Evolutionary conservation across 1,140 invertebrate genomes (phyloP), one percentile per base, ranked within the genome.

Genomic region (Drosophila elegans): DNA sequence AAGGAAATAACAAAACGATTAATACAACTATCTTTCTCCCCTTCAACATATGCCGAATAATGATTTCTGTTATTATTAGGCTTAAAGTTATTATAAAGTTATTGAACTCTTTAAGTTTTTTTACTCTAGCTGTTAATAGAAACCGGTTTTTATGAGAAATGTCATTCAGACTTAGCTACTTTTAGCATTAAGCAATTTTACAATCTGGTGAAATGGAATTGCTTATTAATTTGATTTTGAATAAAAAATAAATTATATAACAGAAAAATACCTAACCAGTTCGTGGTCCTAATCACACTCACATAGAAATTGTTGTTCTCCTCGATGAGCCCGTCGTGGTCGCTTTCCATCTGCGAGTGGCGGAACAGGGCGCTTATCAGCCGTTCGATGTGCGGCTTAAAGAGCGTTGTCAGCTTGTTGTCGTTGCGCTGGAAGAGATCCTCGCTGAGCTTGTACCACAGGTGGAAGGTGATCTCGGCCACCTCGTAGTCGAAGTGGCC

Each of bases 401-500:
- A 99, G 36, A 96, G 90, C 42, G 94, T 93, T 27, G 96, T 98
- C 2, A 98, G 88, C 1, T 95, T 94, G 68, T 97, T 95, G 69
- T 95, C 95, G 86, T 98, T 97, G 79, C 95, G 96, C 79, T 97
- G 96, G 92, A 99, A 99, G 0, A 99, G 93, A 78, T 97, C 96
- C 93, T 99, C 98, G 10, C 98, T 99, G 42, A 99, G 93, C 38
- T 97, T 94, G 93, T 98, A 99, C 99, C 99, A 99, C 53, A 99
- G 94, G 92, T 98, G 97, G 91, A 99, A 99, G 3, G 98, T 99
- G 64, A 99, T 98, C 93, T 99, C 98, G 32, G 98, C 97, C 41
- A 99, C 96, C 96, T 99, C 98, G 94, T 98, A 99, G 93, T 99
- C 98, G 93, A 99, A 98, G 94, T 99, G 98, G 0, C 97, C 97